Evolutionary conservation across 2,888 invertebrate species (phyloP), one percentile per base, ranked within the genome.

Genomic region (Erynnis tages): DNA sequence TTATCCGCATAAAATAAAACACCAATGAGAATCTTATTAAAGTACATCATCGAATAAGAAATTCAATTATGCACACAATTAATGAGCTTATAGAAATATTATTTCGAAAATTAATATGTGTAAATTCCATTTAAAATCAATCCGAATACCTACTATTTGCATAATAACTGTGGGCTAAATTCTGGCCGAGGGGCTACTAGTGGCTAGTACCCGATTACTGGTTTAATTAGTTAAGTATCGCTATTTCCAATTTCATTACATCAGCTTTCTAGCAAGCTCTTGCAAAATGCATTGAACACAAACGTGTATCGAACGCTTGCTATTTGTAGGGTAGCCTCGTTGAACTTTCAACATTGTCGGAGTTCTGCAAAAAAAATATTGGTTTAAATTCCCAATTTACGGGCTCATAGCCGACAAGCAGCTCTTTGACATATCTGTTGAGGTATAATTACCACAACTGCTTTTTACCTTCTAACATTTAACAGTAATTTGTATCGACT

Each of bases 161-260:
- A 32, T 48, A 38, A 32, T 45, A 37, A 37, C 40, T 25, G 21
- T 14, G 14, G 19, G 34, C 32, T 43, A 41, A 55, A 35, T 40
- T 35, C 49, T 52, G 35, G 17, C 10, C 19, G 17, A 49, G 25
- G 7, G 27, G 41, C 35, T 45, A n/a, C n/a, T n/a, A n/a, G n/a
- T n/a, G n/a, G n/a, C 5, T 41, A 8, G 7, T 40, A 30, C n/a
- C 25, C 17, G 23, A 41, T 49, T 40, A 49, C 49, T 23, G 21
- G 32, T 49, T 41, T 49, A 49, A 49, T 49, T 49, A 49, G 32
- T 37, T 29, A 14, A 19, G 19, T 47, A 29, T 47, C 13, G 37
- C 19, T 38, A 47, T 38, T 37, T 38, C 37, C 37, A 38, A 37
- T 47, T 47, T 47, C 47, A 38, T 38, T 47, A 38, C 27, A 29